These are phyloP conservation scores for Chaetorhynchus papuensis DNA, from an alignment of 2,113 vertebrate species.

Conservation along the genomic window DNA sequence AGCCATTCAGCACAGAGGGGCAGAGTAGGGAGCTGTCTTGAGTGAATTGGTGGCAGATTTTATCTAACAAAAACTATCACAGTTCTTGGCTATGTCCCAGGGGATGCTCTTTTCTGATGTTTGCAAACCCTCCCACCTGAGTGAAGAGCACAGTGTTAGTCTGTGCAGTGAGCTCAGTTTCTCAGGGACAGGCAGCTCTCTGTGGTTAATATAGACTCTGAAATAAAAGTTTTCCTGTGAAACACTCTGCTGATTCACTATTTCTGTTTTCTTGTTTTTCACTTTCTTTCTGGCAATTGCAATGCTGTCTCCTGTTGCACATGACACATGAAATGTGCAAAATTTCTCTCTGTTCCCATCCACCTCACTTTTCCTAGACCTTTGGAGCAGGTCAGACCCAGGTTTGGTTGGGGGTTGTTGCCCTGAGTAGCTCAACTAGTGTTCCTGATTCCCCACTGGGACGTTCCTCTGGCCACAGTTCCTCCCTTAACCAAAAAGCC, in stretches of 20 bases:
- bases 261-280: conserved; percentile 15
- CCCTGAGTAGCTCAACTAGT: neutral
- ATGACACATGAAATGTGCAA: neutral
- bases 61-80: neutral
- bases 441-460: neutral
- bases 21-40: neutral
- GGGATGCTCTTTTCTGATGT: neutral
- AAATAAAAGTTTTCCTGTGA: neutral
- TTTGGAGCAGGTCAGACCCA: neutral
- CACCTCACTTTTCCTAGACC: neutral
- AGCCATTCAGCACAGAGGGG: neutral
- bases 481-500: neutral
- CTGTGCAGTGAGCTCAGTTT: neutral
- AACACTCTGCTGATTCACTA: neutral
- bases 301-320: neutral
- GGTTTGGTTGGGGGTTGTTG: neutral
- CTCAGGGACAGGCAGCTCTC: neutral
- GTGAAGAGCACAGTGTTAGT: neutral
- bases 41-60: neutral
- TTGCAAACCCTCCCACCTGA: neutral
- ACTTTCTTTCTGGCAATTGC: neutral
- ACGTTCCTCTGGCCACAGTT: neutral
- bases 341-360: neutral
- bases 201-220: neutral
- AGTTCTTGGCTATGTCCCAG: neutral